A percentile compares a stretch with the other conserved stretches of the same genome.
These are phyloP conservation scores for Mallotus villosus DNA, from an alignment of 2,797 vertebrate species.

Conservation along the genomic window DNA sequence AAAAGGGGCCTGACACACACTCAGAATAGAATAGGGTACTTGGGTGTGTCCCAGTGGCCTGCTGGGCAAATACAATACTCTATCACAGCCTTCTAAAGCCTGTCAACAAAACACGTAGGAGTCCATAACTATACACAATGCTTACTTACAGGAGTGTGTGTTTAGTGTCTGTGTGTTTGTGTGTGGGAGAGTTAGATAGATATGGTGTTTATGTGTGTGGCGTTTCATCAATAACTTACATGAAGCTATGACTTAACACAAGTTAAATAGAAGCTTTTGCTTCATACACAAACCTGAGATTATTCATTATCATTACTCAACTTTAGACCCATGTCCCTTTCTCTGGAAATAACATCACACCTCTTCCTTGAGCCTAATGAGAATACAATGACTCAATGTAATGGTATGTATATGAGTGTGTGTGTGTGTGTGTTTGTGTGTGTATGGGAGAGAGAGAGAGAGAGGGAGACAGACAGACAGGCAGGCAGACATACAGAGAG, in stretches of 20 bases:
- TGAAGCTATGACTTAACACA: too few species aligned
- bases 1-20: slow-evolving; percentile 48
- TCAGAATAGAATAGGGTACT: slow-evolving; percentile 38
- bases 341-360: slow-evolving; percentile 53
- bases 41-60: slow-evolving; percentile 69
- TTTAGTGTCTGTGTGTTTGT: slow-evolving; percentile 22
- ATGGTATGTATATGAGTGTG: slow-evolving; percentile 18
- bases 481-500: too few species aligned
- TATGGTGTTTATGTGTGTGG: background rate
- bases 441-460: too few species aligned
- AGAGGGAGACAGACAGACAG: too few species aligned
- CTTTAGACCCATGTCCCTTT: slow-evolving; percentile 13
- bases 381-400: slow-evolving; percentile 44
- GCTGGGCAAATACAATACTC: slow-evolving; percentile 80
- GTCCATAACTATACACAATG: slow-evolving; percentile 38
- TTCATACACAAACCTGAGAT: background rate
- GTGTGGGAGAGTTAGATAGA: slow-evolving; percentile 27
- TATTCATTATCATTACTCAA: slow-evolving; percentile 11
- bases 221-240: too few species aligned
- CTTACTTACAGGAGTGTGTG: background rate
- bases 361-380: slow-evolving; percentile 35
- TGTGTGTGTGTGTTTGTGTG: slow-evolving; percentile 1
- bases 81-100: slow-evolving; percentile 57
- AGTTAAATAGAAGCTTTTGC: background rate
- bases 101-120: slow-evolving; percentile 59